Evolutionary conservation across 2,888 invertebrate genomes (phyloP), one percentile per base, ranked within the genome.

Genomic region (Pachliopta kotzebuea): DNA sequence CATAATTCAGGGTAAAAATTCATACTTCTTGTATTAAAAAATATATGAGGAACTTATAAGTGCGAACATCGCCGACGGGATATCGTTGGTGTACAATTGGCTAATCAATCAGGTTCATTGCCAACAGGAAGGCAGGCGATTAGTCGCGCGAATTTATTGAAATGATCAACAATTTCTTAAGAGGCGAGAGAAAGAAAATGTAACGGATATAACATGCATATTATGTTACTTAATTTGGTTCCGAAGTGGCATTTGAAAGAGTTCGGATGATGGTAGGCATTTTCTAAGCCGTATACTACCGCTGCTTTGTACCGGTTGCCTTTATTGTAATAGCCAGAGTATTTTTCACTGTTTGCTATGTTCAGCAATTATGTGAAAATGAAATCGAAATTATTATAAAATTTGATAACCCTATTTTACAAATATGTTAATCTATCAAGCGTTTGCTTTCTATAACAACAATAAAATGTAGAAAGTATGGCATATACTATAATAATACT

Each of bases 71-170:
- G 45, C 54, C 53, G 52, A n/a, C 26, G 60, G 45, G 42, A 49
- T 56, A 74, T 76, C 80, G 77, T 78, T 73, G 79, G 81, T 75
- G 74, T 76, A 80, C 83, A 86, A 89, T 88, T 87, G 81, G 85
- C 83, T 80, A 83, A 88, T 88, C 86, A 84, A 88, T 86, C 76
- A 79, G 74, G 71, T 75, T 76, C 75, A 70, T 72, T 78, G 75
- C 76, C 75, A 80, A 78, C 77, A 76, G 79, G 74, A 75, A 71
- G 71, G 75, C 79, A 71, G 71, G 75, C 79, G 81, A 84, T 85
- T 86, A 85, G 77, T 75, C 69, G 71, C 70, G 76, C 70, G 74
- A 80, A 79, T 75, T 75, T 79, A 75, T 72, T 68, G 72, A 75
- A 52, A 80, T 76, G 71, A 72, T 70, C 70, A 60, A 56, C 73